Evolutionary conservation across 2,888 invertebrate species (phyloP), one percentile per base, ranked within the genome.

Genomic region (Drosophila kuntzei): DNA sequence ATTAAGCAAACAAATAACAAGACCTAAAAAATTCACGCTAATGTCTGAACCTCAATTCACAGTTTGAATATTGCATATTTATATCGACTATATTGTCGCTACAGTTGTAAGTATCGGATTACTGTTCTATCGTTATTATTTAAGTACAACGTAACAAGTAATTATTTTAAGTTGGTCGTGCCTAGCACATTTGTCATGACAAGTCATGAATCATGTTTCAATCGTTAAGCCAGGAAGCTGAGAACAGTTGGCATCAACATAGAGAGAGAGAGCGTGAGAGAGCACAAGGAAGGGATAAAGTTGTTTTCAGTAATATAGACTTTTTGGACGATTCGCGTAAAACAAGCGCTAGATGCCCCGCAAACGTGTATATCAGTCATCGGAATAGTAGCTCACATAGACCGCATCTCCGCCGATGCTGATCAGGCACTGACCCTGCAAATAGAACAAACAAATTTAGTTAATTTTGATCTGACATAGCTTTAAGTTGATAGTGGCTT

Each of bases 361-460:
- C 66, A 90, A 65, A 60, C 87, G 89, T 82, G 76, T 83, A 80
- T 89, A 91, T 92, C 90, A 92, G 85, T 94, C 94, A 70, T 94
- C 94, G 60, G 93, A 91, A 81, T 93, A 95, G 91, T 97, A 96
- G 11, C 96, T 95, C 12, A 96, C 95, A 80, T 94, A 95, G 3
- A 98, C 98, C 2, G 97, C 98, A 92, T 99, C 99, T 1, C 99
- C 99, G 46, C 98, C 98, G 12, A 99, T 97, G 80, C 98, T 98
- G 73, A 99, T 95, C 70, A 99, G 94, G 93, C 98, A 98, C 93
- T 99, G 98, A 62, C 97, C 98, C 98, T 98, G 94, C 37, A 94
- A 94, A 79, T 66, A 81, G 34, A 14, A 44, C 4, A 20, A 8
- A 8, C 4, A 6, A 53, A 20, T 1, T 29, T 7, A 9, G 1